phyloP scores from a whole-genome alignment of 1,140 invertebrate species.

The Platyura marginata region DNA sequence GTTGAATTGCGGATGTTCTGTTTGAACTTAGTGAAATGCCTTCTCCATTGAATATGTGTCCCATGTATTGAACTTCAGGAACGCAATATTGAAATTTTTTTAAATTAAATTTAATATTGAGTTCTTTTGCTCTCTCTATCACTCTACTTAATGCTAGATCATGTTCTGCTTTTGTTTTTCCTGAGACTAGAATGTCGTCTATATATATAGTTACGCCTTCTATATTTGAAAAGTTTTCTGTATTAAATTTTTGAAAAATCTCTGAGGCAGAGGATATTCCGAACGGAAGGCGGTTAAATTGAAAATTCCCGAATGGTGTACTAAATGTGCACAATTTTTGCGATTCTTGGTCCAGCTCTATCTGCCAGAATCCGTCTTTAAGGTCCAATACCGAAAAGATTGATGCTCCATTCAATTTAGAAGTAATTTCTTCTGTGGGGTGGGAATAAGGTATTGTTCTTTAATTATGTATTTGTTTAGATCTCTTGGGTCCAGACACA shows the following conservation, averaged over 20 bases:
- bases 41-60: constrained; percentile 13
- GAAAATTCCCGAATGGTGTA: constrained; percentile 18
- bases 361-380: constrained; percentile 6
- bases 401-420: background rate
- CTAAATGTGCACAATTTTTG: constrained; percentile 3
- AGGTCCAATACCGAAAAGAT: constrained; percentile 6
- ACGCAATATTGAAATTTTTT: constrained; percentile 14
- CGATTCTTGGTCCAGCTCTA: constrained; percentile 3
- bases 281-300: constrained; percentile 26
- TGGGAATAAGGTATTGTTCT: background rate
- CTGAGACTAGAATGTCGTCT: constrained; percentile 19
- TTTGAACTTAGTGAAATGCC: constrained; percentile 16
- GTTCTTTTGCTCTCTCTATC: constrained; percentile 9
- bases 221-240: constrained; percentile 14
- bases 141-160: constrained; percentile 12
- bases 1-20: constrained; percentile 19
- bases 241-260: constrained; percentile 16
- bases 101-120: constrained; percentile 16
- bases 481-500: constrained; percentile 22
- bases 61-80: constrained; percentile 15
- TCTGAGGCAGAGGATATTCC: constrained; percentile 21
- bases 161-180: constrained; percentile 9
- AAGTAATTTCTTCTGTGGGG: background rate
- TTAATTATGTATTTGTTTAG: constrained; percentile 11
- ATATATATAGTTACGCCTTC: constrained; percentile 16